Percentiles rank a stretch among this genome's conserved stretches.
Conservation (phyloP, 2,888 invertebrate species). For the Tachina grossa region DNA sequence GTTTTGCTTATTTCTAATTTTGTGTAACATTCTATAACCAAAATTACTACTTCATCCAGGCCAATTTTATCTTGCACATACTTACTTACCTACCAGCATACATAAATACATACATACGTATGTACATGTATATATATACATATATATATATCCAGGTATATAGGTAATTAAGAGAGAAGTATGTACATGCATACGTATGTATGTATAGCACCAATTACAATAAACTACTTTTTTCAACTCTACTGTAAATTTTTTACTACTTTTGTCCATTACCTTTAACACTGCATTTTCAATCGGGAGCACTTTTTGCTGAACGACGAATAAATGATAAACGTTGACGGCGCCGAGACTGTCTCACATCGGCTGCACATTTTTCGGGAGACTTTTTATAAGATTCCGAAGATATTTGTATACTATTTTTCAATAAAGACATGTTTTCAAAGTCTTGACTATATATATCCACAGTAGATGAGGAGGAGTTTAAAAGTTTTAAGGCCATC, state of each 20-base stretch:
- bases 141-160: no score
- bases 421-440: constrained; percentile 55
- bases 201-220: not conserved
- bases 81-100: no score
- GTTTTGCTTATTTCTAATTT: not conserved
- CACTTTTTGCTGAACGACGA: constrained; percentile 74
- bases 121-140: no score
- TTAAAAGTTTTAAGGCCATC: constrained; percentile 60
- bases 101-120: no score
- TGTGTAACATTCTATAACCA: not conserved
- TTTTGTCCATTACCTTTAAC: constrained; percentile 16
- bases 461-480: constrained; percentile 70
- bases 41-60: not conserved
- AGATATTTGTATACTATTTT: constrained; percentile 50
- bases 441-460: constrained; percentile 69
- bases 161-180: no score
- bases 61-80: not conserved
- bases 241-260: constrained; percentile 12
- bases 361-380: constrained; percentile 52
- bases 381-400: constrained; percentile 50
- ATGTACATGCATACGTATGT: not conserved
- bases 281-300: constrained; percentile 72
- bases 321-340: constrained; percentile 70
- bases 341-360: constrained; percentile 59
- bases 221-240: not conserved